Percentiles rank a stretch among this genome's conserved stretches.
These are phyloP conservation scores for Ctenicera cuprea DNA, from an alignment of 2,888 invertebrate species.

Conservation along the genomic window DNA sequence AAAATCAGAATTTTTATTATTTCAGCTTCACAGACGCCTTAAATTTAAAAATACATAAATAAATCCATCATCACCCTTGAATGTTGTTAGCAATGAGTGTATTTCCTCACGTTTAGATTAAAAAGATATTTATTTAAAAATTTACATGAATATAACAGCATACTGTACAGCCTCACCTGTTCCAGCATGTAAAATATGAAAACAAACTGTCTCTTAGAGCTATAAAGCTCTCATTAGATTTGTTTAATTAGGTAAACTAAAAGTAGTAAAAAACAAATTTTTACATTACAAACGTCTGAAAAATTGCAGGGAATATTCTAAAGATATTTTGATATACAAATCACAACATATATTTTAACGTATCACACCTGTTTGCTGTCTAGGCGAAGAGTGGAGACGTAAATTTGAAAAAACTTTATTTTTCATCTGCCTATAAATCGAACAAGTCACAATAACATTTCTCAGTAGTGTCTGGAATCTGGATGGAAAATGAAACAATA, in stretches of 20 bases:
- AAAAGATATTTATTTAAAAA: neutral
- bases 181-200: too few relatives aligned
- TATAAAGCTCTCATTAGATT: conserved; percentile 1
- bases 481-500: conserved; percentile 14
- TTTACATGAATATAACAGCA: too few relatives aligned
- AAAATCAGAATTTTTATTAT: too few relatives aligned
- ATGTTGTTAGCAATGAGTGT: neutral
- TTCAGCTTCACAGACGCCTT: too few relatives aligned
- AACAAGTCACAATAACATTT: conserved; percentile 27
- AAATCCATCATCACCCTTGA: too few relatives aligned
- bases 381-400: neutral
- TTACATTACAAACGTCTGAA: neutral
- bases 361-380: conserved; percentile 24
- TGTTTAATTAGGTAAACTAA: conserved; percentile 17
- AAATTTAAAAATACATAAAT: too few relatives aligned
- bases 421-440: conserved; percentile 30
- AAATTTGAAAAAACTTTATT: conserved; percentile 9
- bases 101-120: neutral
- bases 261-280: conserved; percentile 22
- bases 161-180: too few relatives aligned
- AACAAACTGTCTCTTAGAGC: neutral
- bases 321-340: conserved; percentile 30
- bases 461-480: conserved; percentile 9
- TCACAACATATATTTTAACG: conserved; percentile 20
- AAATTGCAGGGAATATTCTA: neutral